Evolutionary conservation across 2,113 vertebrate genomes (phyloP).

Genomic region (Protomyctophum bolini): DNA sequence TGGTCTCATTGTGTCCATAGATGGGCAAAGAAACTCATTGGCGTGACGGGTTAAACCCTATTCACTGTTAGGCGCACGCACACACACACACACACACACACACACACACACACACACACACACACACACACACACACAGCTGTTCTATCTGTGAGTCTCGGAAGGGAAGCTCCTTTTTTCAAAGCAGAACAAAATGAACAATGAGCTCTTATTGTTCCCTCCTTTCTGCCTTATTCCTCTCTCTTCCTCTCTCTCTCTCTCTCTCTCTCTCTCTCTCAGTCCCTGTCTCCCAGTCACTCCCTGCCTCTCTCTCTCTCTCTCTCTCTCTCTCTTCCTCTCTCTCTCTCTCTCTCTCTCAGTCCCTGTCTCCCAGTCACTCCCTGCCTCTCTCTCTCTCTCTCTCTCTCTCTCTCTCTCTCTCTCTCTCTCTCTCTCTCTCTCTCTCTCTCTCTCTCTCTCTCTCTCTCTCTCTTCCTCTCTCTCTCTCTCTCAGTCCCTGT

Average conservation of each 20-base stretch:
- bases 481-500: constrained; percentile 18
- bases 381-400: constrained; percentile 21
- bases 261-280: constrained; percentile 27
- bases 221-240: constrained; percentile 64
- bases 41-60: constrained; percentile 79
- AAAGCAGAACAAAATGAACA: constrained; percentile 81
- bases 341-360: constrained; percentile 20
- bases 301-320: constrained; percentile 29
- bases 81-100: constrained; percentile 31
- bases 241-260: constrained; percentile 54
- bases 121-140: constrained; percentile 50
- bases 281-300: constrained; percentile 20
- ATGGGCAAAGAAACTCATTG: constrained; percentile 79
- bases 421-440: constrained; percentile 39
- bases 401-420: constrained; percentile 56
- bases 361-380: constrained; percentile 20
- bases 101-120: constrained; percentile 37
- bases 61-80: constrained; percentile 58
- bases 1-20: constrained; percentile 74
- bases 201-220: constrained; percentile 75
- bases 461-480: constrained; percentile 27
- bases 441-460: constrained; percentile 13
- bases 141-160: constrained; percentile 74
- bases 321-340: constrained; percentile 8
- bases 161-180: constrained; percentile 77